These are phyloP conservation scores for Acanthurus leucopareius DNA, from an alignment of 2,797 vertebrate species.

Conservation along the genomic window DNA sequence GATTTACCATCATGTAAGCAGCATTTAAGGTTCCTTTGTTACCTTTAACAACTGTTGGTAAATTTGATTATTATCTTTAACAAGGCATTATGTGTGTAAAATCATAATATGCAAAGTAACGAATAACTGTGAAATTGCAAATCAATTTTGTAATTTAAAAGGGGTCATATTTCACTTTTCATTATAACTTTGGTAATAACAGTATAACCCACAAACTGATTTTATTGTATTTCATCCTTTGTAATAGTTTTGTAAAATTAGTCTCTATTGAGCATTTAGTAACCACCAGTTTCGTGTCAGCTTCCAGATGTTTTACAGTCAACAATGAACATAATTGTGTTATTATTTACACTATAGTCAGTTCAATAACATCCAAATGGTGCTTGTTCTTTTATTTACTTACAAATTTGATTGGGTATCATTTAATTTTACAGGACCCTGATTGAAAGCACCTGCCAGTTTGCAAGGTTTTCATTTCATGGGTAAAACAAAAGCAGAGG, in stretches of 20 bases:
- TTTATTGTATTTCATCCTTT: not conserved
- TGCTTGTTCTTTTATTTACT: slow-evolving; percentile 20
- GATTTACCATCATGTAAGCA: no score
- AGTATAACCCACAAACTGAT: not conserved
- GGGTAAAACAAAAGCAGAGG: not conserved
- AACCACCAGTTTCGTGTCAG: slow-evolving; percentile 34
- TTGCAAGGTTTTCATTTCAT: slow-evolving; percentile 5
- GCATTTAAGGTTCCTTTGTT: no score
- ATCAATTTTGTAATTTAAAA: not conserved
- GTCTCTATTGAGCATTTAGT: not conserved
- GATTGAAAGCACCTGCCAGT: slow-evolving; percentile 6
- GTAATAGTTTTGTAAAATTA: slow-evolving; percentile 13
- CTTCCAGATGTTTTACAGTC: slow-evolving; percentile 16
- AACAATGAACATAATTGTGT: slow-evolving; percentile 17
- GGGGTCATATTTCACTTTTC: not conserved
- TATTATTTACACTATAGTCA: slow-evolving; percentile 19
- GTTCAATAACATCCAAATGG: slow-evolving; percentile 3
- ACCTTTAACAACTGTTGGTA: no score
- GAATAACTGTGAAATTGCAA: not conserved
- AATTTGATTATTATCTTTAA: not conserved
- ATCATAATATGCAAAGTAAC: not conserved
- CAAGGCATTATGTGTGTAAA: not conserved
- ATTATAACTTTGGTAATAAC: not conserved
- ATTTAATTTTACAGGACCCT: slow-evolving; percentile 9
- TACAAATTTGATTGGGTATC: slow-evolving; percentile 1